Evolutionary conservation across 1,140 invertebrate genomes (phyloP).

Genomic region (Planococcus citri): DNA sequence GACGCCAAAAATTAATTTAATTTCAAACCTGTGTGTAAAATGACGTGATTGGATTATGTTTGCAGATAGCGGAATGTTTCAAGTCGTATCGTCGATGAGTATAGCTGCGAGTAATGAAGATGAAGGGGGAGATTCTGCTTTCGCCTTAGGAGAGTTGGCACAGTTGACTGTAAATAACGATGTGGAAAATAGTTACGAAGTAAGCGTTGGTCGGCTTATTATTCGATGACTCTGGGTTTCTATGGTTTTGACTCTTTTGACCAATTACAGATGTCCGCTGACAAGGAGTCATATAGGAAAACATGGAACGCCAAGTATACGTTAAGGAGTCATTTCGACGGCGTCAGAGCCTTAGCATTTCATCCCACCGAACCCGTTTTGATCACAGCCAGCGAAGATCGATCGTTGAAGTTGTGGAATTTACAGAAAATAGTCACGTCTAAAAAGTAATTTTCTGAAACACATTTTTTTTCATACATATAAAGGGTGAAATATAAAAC

Average conservation of each 20-base stretch:
- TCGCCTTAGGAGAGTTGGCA: slow-evolving; percentile 88
- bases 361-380: slow-evolving; percentile 94
- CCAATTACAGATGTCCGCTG: slow-evolving; percentile 50
- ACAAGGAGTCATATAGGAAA: slow-evolving; percentile 88
- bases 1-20: no score
- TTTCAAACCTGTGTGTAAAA: no score
- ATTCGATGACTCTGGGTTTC: background rate
- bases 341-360: slow-evolving; percentile 90
- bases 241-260: slow-evolving; percentile 15
- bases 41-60: no score
- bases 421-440: slow-evolving; percentile 92
- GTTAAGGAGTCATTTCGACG: slow-evolving; percentile 93
- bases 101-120: background rate
- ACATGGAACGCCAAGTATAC: slow-evolving; percentile 98
- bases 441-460: slow-evolving; percentile 87
- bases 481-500: background rate
- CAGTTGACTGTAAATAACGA: slow-evolving; percentile 94
- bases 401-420: slow-evolving; percentile 98
- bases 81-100: background rate
- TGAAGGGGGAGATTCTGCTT: slow-evolving; percentile 46
- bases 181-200: slow-evolving; percentile 77
- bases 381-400: slow-evolving; percentile 96
- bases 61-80: slow-evolving; percentile 1
- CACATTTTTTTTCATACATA: background rate
- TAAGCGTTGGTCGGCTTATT: no score